Evolutionary conservation across 2,888 invertebrate species (phyloP), one percentile per base, ranked within the genome.

Genomic region (Limnephilus marmoratus): DNA sequence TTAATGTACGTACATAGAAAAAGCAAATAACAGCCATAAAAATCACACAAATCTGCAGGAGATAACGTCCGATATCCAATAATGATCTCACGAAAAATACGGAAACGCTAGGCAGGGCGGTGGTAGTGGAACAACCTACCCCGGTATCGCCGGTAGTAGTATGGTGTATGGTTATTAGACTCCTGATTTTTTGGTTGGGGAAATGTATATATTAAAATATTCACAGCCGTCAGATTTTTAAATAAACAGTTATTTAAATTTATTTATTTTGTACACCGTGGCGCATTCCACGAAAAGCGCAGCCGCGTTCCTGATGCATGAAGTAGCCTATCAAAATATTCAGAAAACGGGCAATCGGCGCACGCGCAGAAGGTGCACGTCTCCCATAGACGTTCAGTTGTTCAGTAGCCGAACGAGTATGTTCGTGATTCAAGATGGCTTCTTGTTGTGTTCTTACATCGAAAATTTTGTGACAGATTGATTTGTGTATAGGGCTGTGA

Each of bases 401-500:
- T 88, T 88, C 88, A 88, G 88, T 88, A 88, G 90, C 85, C 90
- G 85, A 90, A 31, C 80, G 95, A 95, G 95, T 95, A 94, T 95
- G 95, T 95, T 95, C 95, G 94, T 95, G 95, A 96, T 96, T 95
- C 96, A 96, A 96, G 95, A 96, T 96, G 96, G 96, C 96, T 94
- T 95, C 95, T 94, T 96, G 95, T 94, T 96, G 95, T 95, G 95
- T 95, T 95, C 95, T 95, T 95, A 95, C 95, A 95, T 95, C 95
- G 90, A 95, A 89, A 95, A 95, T 95, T 95, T 95, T 95, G 95
- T 95, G 96, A 95, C 95, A 95, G 95, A 95, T 95, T 94, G 94
- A 95, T 95, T 95, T 94, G 95, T 95, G 95, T 95, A 41, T 81
- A 49, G 49, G 90, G 90, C 85, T 91, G 90, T 68, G 81, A 80